Evolutionary conservation across 2,113 vertebrate species (phyloP), one percentile per base, ranked within the genome.

Genomic region (Tachycineta bicolor): DNA sequence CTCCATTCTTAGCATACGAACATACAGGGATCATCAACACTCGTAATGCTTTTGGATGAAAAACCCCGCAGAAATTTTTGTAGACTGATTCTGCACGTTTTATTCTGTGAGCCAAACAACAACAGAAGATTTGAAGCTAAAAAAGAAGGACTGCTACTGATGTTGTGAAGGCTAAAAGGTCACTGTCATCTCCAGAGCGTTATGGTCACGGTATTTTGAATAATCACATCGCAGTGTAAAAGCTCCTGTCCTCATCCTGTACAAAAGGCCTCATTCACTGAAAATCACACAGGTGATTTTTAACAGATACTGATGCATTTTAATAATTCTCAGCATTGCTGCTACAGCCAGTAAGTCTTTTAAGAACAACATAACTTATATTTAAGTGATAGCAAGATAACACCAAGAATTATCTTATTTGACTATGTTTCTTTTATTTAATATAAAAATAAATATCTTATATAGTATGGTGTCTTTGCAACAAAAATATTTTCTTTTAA

Each of bases 281-380:
- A 55, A 80, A 96, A 81, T 55, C 79, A 69, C 21, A 41, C 67
- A 95, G 87, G 80, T 90, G 87, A 88, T 88, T 94, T 93, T 91
- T 76, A 62, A 93, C 19, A 63, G 26, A 77, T 74, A 58, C 37
- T 68, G 52, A 90, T 75, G n/a, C 59, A 71, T 52, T 87, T 83
- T 15, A 93, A 90, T 75, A 5, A 68, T 75, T 84, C 79, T n/a
- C 71, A 70, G 25, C 55, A 49, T 25, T 74, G 13, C 50, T 82
- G 59, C 67, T 69, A 52, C 50, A 80, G 53, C 9, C 67, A 76
- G 53, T 33, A 78, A 75, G 19, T 44, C 11, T 11, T 58, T 33
- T 26, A 83, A 71, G 49, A 90, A 93, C 3, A 3, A 14, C 29
- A 16, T 21, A 87, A 39, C 63, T 67, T 58, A 50, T 58, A 33